These are phyloP conservation scores for Aphaenogaster floridana DNA, from an alignment of 1,140 invertebrate species.

Conservation along the genomic window DNA sequence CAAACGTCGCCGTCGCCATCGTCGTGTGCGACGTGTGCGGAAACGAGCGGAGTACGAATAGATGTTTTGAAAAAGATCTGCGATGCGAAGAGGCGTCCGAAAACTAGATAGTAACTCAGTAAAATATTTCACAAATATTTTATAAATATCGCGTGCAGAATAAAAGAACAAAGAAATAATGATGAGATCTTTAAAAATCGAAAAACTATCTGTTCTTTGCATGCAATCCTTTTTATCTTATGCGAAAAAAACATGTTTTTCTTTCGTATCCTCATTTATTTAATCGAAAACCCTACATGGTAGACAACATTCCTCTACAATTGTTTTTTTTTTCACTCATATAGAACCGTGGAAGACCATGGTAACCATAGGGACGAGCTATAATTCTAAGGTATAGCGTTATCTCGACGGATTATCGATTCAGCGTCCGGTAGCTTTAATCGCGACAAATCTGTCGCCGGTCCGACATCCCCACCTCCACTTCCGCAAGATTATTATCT, in stretches of 20 bases:
- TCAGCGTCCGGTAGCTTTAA: constrained; percentile 53
- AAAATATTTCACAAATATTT: constrained; percentile 2
- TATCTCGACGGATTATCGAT: constrained; percentile 62
- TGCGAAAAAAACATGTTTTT: not conserved
- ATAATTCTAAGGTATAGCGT: constrained; percentile 14
- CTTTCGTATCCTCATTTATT: not conserved
- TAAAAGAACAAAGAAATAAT: not conserved
- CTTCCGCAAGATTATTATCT: constrained; percentile 63
- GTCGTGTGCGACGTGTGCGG: constrained; percentile 7
- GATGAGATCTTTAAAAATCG: not conserved
- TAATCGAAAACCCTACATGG: not conserved
- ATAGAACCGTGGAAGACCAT: not conserved
- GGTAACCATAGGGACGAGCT: not conserved
- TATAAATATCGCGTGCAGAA: not conserved
- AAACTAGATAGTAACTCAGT: not conserved
- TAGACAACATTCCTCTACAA: not conserved
- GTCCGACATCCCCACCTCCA: not conserved
- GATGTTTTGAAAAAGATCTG: not conserved
- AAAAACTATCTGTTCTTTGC: not conserved
- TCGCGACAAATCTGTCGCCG: constrained; percentile 71
- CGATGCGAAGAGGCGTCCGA: not conserved
- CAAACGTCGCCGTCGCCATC: not conserved
- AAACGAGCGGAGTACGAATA: not conserved
- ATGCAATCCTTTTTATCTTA: not conserved
- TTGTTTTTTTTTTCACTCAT: not conserved